Base-by-base conservation (phyloP, 2,888 invertebrate genomes). In the Drosophila meridionalis region DNA sequence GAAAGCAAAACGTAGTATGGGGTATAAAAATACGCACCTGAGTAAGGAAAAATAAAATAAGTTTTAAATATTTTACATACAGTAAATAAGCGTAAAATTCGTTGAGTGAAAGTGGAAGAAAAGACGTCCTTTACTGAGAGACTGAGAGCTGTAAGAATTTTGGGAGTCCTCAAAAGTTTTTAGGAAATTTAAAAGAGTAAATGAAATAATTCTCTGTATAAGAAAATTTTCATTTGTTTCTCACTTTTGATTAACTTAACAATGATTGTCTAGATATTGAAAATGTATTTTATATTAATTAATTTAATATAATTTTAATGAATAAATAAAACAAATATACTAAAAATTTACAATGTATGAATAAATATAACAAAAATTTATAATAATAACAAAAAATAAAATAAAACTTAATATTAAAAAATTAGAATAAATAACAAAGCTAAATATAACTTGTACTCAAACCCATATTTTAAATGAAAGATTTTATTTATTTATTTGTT, bases 21-120 rank as follows among this genome's bases (percentile, higher is more conserved):
- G 2, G 34, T 36, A 52, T 36, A 36, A 26, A 52, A 52, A 11
- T 52, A 52, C 34, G 50, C 50, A 9, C 28, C 30, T 38, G 38
- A 14, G 28, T 55, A 38, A n/a, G 38, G n/a, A 1, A 42, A 11
- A 20, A 12, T 20, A 32, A 32, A 30, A 42, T n/a, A n/a, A 14
- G n/a, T 42, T 42, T 42, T n/a, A n/a, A 55, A 38, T 36, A 38
- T 53, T 69, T 69, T 58, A 40, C 56, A 60, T 52, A 28, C 69
- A 55, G 45, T 30, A 43, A 57, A 57, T 14, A 14, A 3, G 14
- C 2, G 28, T 47, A 14, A 48, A 50, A 5, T 5, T 5, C 1
- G 50, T 2, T 1, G 9, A 32, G 50, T 9, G 32, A 50, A 32
- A 50, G 9, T 50, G 50, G n/a, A 48, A 14, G n/a, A n/a, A 4